Conservation (phyloP, 1,140 invertebrate species). For the Eumaeus atala region DNA sequence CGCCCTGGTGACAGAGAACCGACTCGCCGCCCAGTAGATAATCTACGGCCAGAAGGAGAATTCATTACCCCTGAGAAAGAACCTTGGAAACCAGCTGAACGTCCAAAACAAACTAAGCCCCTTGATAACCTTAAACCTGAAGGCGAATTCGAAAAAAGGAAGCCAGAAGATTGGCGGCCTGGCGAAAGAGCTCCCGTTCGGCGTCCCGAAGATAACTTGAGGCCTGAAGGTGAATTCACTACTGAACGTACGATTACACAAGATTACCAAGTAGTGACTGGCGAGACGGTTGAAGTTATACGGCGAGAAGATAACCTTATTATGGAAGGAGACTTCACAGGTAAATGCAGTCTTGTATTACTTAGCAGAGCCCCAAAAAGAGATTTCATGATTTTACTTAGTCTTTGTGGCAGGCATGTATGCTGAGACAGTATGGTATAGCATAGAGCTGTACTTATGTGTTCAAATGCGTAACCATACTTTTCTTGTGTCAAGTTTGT, state of each 20-base stretch:
- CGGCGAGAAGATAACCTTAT: slow-evolving; percentile 77
- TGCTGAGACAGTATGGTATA: too few relatives aligned
- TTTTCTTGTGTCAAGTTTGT: too few relatives aligned
- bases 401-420: too few relatives aligned
- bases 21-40: slow-evolving; percentile 71
- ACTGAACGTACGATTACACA: slow-evolving; percentile 58
- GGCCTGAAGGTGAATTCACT: slow-evolving; percentile 75
- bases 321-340: slow-evolving; percentile 57
- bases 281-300: slow-evolving; percentile 76
- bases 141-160: slow-evolving; percentile 76
- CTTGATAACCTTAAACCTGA: slow-evolving; percentile 77
- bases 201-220: slow-evolving; percentile 77
- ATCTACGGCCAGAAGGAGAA: slow-evolving; percentile 75
- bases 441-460: too few relatives aligned
- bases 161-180: slow-evolving; percentile 73
- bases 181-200: slow-evolving; percentile 78
- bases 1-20: slow-evolving; percentile 62
- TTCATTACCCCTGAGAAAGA: slow-evolving; percentile 75
- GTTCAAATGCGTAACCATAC: too few relatives aligned
- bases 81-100: slow-evolving; percentile 75
- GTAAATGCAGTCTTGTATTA: slow-evolving; percentile 36
- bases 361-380: too few relatives aligned
- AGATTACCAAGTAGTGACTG: slow-evolving; percentile 74
- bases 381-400: too few relatives aligned
- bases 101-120: slow-evolving; percentile 76